A percentile compares a stretch with the other conserved stretches of the same genome.
Evolutionary conservation across 2,113 vertebrate genomes (phyloP).

Genomic region (Glaucidium brasilianum): DNA sequence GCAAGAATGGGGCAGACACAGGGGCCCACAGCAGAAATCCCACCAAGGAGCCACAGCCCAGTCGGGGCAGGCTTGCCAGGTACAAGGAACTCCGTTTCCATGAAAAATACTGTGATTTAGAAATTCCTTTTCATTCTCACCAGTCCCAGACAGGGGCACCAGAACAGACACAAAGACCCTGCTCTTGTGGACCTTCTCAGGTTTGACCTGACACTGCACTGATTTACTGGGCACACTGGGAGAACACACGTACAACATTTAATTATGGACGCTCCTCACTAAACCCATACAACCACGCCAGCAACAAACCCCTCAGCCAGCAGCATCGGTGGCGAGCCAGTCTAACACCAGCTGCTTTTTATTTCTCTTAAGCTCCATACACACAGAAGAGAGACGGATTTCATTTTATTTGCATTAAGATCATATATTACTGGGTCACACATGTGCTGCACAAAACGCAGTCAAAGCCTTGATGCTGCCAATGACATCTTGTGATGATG

Average conservation of each 20-base stretch:
- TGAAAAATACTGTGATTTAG: background rate
- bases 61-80: background rate
- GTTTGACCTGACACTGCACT: background rate
- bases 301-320: background rate
- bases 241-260: rapidly evolving
- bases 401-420: background rate
- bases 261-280: background rate
- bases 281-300: background rate
- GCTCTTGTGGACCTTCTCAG: background rate
- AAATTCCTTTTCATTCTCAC: background rate
- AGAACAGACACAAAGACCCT: background rate
- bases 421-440: background rate
- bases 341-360: background rate
- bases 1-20: background rate
- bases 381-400: background rate
- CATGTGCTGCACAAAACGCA: background rate
- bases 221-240: background rate
- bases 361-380: background rate
- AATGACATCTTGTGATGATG: background rate
- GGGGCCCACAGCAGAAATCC: background rate
- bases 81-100: background rate
- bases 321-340: background rate
- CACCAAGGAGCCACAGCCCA: background rate
- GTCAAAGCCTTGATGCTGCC: background rate
- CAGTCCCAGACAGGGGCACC: background rate